These are phyloP conservation scores for Orius laevigatus DNA, from an alignment of 1,140 invertebrate species.

Conservation along the genomic window DNA sequence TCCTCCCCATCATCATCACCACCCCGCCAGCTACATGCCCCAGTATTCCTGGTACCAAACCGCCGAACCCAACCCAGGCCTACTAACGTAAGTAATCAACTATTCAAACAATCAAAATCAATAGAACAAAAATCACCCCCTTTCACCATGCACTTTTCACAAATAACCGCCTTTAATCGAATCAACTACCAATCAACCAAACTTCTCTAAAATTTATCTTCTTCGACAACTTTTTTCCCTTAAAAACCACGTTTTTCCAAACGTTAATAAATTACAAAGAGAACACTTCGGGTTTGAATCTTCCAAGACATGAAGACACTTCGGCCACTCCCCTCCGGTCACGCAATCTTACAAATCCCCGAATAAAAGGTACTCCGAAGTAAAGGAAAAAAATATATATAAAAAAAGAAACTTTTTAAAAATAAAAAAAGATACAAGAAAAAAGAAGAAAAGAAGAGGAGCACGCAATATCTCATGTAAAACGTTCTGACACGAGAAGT, in stretches of 20 bases:
- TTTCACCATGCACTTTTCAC: constrained; percentile 1
- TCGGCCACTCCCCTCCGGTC: too few species aligned
- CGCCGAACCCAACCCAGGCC: constrained; percentile 44
- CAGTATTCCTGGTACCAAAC: constrained; percentile 59
- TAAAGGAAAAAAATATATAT: too few species aligned
- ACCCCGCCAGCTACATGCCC: constrained; percentile 41
- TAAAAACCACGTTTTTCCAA: too few species aligned
- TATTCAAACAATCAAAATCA: constrained; percentile 4
- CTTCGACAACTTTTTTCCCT: too few species aligned
- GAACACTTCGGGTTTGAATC: too few species aligned
- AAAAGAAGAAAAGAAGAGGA: not conserved
- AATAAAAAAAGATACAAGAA: not conserved
- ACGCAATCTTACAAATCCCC: constrained; percentile 1
- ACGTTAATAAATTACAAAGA: too few species aligned
- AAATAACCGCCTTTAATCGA: too few species aligned
- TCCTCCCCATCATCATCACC: constrained; percentile 37
- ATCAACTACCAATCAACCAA: too few species aligned
- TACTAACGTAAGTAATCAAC: constrained; percentile 46
- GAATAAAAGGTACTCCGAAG: not conserved
- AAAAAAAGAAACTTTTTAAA: too few species aligned
- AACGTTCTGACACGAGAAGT: constrained; percentile 11
- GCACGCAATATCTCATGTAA: constrained; percentile 3
- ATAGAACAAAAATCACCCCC: not conserved
- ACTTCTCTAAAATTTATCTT: too few species aligned
- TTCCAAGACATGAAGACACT: too few species aligned